Evolutionary conservation across 2,113 vertebrate genomes (phyloP).

Genomic region (Hyaena hyaena): DNA sequence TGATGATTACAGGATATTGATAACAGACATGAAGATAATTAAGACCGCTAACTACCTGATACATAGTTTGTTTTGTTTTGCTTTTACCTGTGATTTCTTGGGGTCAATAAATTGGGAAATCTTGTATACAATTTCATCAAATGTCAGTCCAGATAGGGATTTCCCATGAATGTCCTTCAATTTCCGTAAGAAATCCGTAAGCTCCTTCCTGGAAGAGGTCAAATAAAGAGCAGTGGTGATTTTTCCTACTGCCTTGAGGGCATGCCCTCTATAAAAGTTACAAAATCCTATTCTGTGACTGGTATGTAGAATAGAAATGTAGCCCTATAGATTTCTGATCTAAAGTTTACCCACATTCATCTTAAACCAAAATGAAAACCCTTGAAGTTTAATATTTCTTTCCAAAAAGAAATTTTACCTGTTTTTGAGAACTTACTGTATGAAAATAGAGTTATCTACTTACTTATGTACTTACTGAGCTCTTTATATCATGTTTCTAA

Average conservation of each 20-base stretch:
- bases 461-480: not conserved
- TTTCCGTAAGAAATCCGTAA: constrained; percentile 76
- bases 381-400: not conserved
- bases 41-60: not conserved
- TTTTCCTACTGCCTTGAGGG: not conserved
- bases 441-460: constrained; percentile 26
- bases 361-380: constrained; percentile 52
- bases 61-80: not conserved
- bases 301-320: not conserved
- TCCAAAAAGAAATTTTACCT: not conserved
- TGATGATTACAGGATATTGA: constrained; percentile 14
- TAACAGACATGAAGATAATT: not conserved
- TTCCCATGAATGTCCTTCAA: constrained; percentile 77
- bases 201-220: constrained; percentile 74
- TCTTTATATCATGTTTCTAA: constrained; percentile 8
- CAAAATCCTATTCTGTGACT: not conserved
- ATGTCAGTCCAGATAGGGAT: constrained; percentile 76
- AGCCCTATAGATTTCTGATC: not conserved
- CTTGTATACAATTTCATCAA: constrained; percentile 80
- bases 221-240: constrained; percentile 8
- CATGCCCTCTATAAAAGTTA: not conserved
- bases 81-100: constrained; percentile 77
- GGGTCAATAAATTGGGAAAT: constrained; percentile 79
- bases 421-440: constrained; percentile 20
- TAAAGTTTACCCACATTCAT: constrained; percentile 34